These are phyloP conservation scores for Himantopus leucocephalus DNA, from an alignment of 2,113 vertebrate species.

Conservation along the genomic window DNA sequence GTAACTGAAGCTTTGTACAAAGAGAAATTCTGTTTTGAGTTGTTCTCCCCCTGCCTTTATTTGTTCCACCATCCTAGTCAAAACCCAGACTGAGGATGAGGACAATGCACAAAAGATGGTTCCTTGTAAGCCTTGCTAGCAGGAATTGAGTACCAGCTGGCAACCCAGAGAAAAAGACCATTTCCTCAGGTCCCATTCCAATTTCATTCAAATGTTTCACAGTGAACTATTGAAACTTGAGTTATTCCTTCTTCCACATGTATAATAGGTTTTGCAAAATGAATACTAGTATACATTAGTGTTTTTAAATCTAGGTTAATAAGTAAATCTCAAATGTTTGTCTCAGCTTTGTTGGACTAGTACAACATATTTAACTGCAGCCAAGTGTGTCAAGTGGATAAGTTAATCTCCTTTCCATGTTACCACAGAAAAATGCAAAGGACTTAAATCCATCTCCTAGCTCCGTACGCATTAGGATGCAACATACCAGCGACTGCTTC, in stretches of 20 bases:
- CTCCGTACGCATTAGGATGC: not conserved
- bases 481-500: not conserved
- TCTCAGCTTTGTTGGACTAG: not conserved
- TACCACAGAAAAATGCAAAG: not conserved
- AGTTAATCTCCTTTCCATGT: not conserved
- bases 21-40: not conserved
- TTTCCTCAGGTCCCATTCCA: not conserved
- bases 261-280: not conserved
- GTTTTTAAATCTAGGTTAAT: not conserved
- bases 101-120: not conserved
- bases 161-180: not conserved
- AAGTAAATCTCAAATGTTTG: not conserved
- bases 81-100: not conserved
- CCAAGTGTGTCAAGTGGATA: not conserved
- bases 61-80: not conserved
- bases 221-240: not conserved
- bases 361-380: conserved; percentile 4
- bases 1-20: not conserved
- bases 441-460: not conserved
- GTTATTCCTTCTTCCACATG: not conserved
- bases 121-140: not conserved
- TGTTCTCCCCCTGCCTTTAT: not conserved
- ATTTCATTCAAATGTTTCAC: not conserved
- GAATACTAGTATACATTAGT: not conserved
- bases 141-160: not conserved